phyloP scores from a whole-genome alignment of 2,888 invertebrate species.

The Limnephilus rhombicus region DNA sequence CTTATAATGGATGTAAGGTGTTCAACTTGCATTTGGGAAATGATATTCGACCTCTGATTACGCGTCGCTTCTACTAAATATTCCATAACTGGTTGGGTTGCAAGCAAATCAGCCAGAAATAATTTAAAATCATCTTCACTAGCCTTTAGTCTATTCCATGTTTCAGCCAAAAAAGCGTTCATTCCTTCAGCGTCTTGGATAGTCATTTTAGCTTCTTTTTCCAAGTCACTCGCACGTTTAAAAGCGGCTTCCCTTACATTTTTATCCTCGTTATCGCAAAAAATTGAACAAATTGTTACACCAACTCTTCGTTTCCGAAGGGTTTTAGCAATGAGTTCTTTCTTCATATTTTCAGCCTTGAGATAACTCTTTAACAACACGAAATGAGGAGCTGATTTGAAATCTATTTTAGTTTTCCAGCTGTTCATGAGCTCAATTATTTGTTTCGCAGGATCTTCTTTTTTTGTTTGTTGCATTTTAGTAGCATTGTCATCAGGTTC shows the following conservation, averaged over 20 bases:
- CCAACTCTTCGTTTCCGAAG: slow-evolving; percentile 3
- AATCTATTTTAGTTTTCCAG: slow-evolving; percentile 4
- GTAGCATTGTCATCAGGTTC: neutral
- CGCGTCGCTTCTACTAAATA: neutral
- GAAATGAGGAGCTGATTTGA: neutral
- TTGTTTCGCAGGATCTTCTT: neutral
- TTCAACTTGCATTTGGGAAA: neutral
- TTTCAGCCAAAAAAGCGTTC: neutral
- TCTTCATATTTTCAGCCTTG: neutral
- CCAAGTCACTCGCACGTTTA: neutral
- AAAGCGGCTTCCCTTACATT: neutral
- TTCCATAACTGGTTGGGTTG: neutral
- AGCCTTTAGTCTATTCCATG: neutral
- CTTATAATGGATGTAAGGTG: neutral
- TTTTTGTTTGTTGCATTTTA: neutral
- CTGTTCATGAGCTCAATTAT: neutral
- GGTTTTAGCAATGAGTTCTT: neutral
- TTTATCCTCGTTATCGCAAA: neutral
- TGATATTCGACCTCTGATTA: neutral
- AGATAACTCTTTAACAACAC: neutral
- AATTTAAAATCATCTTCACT: neutral
- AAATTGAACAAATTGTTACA: neutral
- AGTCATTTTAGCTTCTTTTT: neutral
- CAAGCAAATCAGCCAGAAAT: slow-evolving; percentile 6
- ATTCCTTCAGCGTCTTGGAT: slow-evolving; percentile 4